Conservation (phyloP, 2,888 invertebrate genomes). For the Tanytarsus gracilentus region DNA sequence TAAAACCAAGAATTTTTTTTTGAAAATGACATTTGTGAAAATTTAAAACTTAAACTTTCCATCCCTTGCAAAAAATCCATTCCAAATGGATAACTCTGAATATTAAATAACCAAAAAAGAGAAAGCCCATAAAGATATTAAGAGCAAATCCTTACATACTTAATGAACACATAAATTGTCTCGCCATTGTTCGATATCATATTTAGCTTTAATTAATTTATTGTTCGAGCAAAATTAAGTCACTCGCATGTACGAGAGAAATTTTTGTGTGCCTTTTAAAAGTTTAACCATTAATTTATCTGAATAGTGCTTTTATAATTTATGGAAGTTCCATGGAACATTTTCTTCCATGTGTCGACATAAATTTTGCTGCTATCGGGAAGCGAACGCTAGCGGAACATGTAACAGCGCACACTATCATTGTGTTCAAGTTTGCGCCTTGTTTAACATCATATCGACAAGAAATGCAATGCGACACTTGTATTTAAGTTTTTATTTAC, state of each 20-base stretch:
- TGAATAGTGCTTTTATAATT: constrained; percentile 4
- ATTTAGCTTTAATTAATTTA: constrained; percentile 6
- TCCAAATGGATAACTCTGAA: too few species aligned
- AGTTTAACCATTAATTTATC: constrained; percentile 12
- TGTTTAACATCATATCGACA: background rate
- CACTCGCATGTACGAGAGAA: background rate
- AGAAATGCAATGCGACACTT: background rate
- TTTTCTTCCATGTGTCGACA: background rate
- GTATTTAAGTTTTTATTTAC: too few species aligned
- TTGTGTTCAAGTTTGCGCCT: background rate
- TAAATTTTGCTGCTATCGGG: background rate
- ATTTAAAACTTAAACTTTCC: too few species aligned
- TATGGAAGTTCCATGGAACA: background rate
- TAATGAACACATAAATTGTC: background rate
- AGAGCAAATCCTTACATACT: background rate
- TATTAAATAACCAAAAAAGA: too few species aligned
- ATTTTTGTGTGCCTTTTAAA: background rate
- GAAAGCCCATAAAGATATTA: too few species aligned
- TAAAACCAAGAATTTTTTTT: background rate
- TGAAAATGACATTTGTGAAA: background rate
- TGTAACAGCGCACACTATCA: constrained; percentile 2
- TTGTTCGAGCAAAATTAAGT: background rate
- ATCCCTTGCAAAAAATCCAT: too few species aligned
- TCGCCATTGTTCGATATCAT: background rate
- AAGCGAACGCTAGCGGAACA: too few species aligned